Evolutionary conservation across 1,140 invertebrate genomes (phyloP), one percentile per base, ranked within the genome.

Genomic region (Parapsyche elsis): DNA sequence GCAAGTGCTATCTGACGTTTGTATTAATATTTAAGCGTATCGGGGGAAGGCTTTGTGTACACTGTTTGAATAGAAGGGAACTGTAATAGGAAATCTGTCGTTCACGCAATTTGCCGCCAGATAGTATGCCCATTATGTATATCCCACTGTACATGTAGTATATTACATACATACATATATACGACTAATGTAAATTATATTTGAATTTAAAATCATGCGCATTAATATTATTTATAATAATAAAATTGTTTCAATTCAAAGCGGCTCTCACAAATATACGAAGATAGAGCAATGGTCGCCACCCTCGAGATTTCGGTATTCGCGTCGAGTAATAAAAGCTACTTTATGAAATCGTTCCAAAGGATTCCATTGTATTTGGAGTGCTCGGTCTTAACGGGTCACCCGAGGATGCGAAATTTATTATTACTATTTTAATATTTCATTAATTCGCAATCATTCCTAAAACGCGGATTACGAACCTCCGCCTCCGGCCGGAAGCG

Each of bases 51-150:
- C 64, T 67, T 67, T 67, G 23, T 67, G 64, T 26, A 23, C 24
- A 23, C 23, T 67, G 23, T 67, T 67, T 67, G 64, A 67, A 67
- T 67, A 67, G 64, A 23, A 67, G 64, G 64, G 21, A 67, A n/a
- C 64, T 67, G 64, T 67, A 67, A 67, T 67, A 67, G 64, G 64
- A 67, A 67, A 67, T 67, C 64, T 67, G 64, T 67, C 64, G 21
- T 24, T 67, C 12, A 23, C 64, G 26, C 64, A 67, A 26, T 67
- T n/a, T 26, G 64, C 64, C 23, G 9, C 24, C 9, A 67, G 64
- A 67, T 67, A 67, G 26, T 67, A 23, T 38, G 30, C 30, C 30
- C 7, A 38, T 38, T 38, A 38, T 7, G 7, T n/a, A 38, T 38
- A 38, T 38, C 7, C 30, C 30, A 38, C 30, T 7, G 30, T 38